phyloP scores from a whole-genome alignment of 2,797 vertebrate genomes.

The Moxostoma hubbsi region DNA sequence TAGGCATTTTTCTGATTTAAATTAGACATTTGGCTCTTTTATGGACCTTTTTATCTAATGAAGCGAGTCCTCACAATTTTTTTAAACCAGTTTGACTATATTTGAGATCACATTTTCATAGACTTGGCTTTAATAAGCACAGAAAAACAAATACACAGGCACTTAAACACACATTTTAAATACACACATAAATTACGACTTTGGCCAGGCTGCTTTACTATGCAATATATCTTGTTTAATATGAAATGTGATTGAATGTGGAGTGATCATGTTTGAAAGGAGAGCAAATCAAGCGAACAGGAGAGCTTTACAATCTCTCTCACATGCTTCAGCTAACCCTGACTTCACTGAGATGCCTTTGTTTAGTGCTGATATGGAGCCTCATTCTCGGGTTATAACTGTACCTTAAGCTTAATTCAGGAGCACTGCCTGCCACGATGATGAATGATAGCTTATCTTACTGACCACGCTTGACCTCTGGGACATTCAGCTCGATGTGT shows the following conservation, averaged over 20 bases:
- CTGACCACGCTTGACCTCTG: conserved; percentile 39
- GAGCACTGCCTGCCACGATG: conserved; percentile 34
- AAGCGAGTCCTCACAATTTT: too few relatives aligned
- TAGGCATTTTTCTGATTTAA: too few relatives aligned
- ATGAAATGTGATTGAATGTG: conserved; percentile 23
- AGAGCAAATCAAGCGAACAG: conserved; percentile 37
- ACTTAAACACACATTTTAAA: background rate
- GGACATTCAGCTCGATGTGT: conserved; percentile 12
- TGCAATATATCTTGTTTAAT: conserved; percentile 9
- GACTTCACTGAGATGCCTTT: conserved; percentile 24
- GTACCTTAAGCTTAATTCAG: conserved; percentile 37
- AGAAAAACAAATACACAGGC: background rate
- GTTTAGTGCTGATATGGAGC: conserved; percentile 17
- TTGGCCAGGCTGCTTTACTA: conserved; percentile 10
- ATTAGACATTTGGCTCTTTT: too few relatives aligned
- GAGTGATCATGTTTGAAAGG: conserved; percentile 24
- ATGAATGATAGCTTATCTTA: conserved; percentile 48
- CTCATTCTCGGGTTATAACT: conserved; percentile 39
- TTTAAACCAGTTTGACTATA: background rate
- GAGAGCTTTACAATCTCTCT: conserved; percentile 24
- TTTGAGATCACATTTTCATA: conserved; percentile 8
- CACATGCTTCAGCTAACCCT: background rate
- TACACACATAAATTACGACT: conserved; percentile 17
- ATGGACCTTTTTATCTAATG: too few relatives aligned
- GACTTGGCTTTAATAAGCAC: background rate